Evolutionary conservation across 1,140 invertebrate genomes (phyloP).

Genomic region (Calephelis nemesis): DNA sequence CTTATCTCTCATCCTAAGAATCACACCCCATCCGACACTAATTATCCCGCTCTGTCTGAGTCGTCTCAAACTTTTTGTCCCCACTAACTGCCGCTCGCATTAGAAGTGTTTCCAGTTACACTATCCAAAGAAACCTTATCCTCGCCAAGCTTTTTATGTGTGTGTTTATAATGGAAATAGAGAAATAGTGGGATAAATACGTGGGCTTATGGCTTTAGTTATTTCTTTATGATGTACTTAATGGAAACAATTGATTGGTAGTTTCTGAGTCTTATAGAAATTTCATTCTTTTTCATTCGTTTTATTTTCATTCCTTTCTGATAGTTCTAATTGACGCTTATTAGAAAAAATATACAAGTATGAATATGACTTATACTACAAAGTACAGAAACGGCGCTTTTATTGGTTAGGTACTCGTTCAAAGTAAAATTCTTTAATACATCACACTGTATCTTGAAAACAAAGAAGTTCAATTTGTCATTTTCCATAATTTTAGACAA

Average conservation of each 20-base stretch:
- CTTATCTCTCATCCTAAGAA: not conserved
- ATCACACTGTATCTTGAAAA: conserved; percentile 1
- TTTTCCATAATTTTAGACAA: not conserved
- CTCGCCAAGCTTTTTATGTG: not conserved
- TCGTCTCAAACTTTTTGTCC: conserved; percentile 8
- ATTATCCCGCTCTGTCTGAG: conserved; percentile 22
- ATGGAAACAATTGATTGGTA: too few relatives aligned
- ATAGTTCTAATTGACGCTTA: not conserved
- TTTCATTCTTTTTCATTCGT: too few relatives aligned
- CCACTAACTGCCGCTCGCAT: conserved; percentile 9
- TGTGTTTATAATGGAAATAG: too few relatives aligned
- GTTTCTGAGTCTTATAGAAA: too few relatives aligned
- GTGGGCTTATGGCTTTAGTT: not conserved
- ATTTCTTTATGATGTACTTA: too few relatives aligned
- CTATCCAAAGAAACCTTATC: conserved; percentile 3
- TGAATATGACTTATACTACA: too few relatives aligned
- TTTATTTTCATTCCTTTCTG: too few relatives aligned
- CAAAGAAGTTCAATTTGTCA: conserved; percentile 2
- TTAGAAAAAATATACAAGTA: not conserved
- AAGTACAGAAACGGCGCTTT: too few relatives aligned
- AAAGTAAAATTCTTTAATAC: conserved; percentile 8
- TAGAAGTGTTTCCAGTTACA: conserved; percentile 9
- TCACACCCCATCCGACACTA: conserved; percentile 15
- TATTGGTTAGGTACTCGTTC: not conserved
- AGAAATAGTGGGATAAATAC: too few relatives aligned